phyloP scores from a whole-genome alignment of 2,888 invertebrate species.

The Ophion ellenae region DNA sequence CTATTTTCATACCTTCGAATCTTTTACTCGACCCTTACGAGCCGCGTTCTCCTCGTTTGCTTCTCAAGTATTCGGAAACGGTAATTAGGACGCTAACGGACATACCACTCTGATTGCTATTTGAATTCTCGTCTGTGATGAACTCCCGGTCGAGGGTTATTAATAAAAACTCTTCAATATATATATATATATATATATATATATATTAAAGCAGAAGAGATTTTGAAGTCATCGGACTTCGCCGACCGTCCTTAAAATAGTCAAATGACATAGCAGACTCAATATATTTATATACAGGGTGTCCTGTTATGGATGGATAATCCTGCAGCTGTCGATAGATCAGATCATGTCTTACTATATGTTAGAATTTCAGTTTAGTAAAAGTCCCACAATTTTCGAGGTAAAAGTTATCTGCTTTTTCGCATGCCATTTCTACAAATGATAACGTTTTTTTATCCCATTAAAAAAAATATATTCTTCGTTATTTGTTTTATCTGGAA shows the following conservation, averaged over 20 bases:
- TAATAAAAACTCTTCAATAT: slow-evolving; percentile 55
- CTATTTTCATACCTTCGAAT: neutral
- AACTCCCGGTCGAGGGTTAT: slow-evolving; percentile 74
- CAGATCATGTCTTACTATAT: too few relatives aligned
- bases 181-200: neutral
- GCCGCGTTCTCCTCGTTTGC: slow-evolving; percentile 2
- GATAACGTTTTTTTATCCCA: too few relatives aligned
- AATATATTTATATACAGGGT: too few relatives aligned
- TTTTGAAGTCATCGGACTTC: neutral
- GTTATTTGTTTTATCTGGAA: too few relatives aligned
- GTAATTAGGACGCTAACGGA: slow-evolving; percentile 73
- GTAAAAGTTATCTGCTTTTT: too few relatives aligned
- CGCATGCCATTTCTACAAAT: too few relatives aligned
- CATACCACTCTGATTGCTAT: slow-evolving; percentile 75
- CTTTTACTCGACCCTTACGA: neutral
- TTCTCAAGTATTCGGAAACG: slow-evolving; percentile 55
- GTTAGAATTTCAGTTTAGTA: too few relatives aligned
- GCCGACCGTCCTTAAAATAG: neutral
- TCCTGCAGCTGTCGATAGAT: too few relatives aligned
- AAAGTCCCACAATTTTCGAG: too few relatives aligned
- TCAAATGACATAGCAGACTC: neutral
- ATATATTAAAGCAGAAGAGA: neutral
- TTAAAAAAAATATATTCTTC: too few relatives aligned
- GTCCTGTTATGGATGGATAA: too few relatives aligned
- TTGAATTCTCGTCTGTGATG: slow-evolving; percentile 75